phyloP scores from a whole-genome alignment of 2,797 vertebrate genomes.

The Microtus agrestis region DNA sequence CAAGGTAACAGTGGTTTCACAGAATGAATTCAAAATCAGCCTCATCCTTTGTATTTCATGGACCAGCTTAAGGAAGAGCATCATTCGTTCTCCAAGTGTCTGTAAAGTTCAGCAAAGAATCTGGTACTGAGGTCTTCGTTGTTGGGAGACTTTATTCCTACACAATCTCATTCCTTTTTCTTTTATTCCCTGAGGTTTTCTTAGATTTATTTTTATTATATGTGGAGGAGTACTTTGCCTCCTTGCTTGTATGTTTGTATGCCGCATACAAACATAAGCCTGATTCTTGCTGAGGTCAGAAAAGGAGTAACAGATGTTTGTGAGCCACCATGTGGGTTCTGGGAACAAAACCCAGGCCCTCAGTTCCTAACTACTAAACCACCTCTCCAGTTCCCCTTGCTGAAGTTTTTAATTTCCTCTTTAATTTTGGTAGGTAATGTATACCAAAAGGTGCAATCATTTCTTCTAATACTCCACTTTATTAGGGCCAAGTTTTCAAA shows the following conservation, averaged over 20 bases:
- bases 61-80: neutral
- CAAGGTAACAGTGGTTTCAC: neutral
- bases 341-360: neutral
- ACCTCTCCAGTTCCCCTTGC: no score
- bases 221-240: neutral
- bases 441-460: neutral
- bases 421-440: neutral
- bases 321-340: neutral
- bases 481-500: neutral
- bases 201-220: neutral
- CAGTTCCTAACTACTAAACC: neutral
- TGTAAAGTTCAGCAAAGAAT: neutral
- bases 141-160: neutral
- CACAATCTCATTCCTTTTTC: neutral
- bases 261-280: neutral
- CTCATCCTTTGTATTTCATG: neutral
- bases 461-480: neutral
- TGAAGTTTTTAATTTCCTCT: neutral
- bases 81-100: neutral
- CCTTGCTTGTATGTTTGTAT: neutral
- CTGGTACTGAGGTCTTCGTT: neutral
- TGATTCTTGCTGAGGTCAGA: neutral
- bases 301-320: neutral
- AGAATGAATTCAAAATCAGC: neutral
- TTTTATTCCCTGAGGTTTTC: neutral